Evolutionary conservation across 2,113 vertebrate genomes (phyloP), one percentile per base, ranked within the genome.

Genomic region (Pangasianodon hypophthalmus): DNA sequence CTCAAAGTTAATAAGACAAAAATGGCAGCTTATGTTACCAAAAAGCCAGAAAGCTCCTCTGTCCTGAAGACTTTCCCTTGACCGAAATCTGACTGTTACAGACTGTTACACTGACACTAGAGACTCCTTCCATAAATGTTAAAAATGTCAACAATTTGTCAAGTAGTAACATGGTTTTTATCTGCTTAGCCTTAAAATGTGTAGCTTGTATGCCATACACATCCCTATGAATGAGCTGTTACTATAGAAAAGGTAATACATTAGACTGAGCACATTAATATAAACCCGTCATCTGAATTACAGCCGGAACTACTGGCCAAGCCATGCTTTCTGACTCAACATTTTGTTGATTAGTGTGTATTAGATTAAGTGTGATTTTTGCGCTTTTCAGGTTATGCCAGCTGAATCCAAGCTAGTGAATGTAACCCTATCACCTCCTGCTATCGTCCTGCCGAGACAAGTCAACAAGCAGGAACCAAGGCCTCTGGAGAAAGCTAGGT

Each of bases 361-460:
- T 67, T n/a, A 32, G 62, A 71, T 85, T 18, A n/a, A 18, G 41
- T 64, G 6, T 24, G 9, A 19, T 41, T 41, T 80, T 60, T 64
- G 73, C n/a, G 54, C 46, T 91, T 91, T 90, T 58, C 92, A 98
- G 97, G 96, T 91, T 52, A 62, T 94, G 52, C 90, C 95, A 52
- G 82, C 89, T 56, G 94, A 96, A 92, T 95, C 92, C 85, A 94
- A 94, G 92, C 85, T 94, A 11, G 94, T 91, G 87, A 94, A 86
- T 58, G 92, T 96, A 48, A 94, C 97, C 90, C 94, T 95, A 92
- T 94, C 92, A 5, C 94, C 96, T 71, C 98, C 98, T 85, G 95
- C 97, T 56, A 97, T 98, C 62, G 91, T 99, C 91, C 96, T 98
- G 91, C 97, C 97, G 60, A 97, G 96, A 93, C 95, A 97, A 94